phyloP scores from a whole-genome alignment of 2,888 invertebrate genomes.

The Ashinkailepas kermadecensis region DNA sequence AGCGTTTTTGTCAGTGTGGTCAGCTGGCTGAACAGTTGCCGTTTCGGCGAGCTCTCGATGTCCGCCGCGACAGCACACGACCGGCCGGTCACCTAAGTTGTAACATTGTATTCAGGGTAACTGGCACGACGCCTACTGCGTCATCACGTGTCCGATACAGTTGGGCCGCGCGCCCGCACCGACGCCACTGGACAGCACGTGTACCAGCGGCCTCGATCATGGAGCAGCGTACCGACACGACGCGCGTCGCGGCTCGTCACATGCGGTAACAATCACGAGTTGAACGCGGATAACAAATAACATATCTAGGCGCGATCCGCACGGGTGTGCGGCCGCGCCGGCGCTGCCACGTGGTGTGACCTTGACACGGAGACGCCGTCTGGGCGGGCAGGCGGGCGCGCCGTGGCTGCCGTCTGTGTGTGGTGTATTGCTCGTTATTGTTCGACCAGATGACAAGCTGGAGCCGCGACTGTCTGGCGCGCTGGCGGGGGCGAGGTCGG shows the following conservation, averaged over 20 bases:
- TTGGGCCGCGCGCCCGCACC: too few species aligned
- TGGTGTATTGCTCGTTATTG: background rate
- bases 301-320: background rate
- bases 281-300: background rate
- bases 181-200: too few species aligned
- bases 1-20: too few species aligned
- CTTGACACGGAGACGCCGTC: background rate
- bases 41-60: too few species aligned
- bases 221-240: too few species aligned
- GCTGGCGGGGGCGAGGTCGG: too few species aligned
- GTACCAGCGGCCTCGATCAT: too few species aligned
- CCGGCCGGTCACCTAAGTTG: background rate
- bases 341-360: too few species aligned
- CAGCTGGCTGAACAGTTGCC: too few species aligned
- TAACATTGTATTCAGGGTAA: conserved; percentile 8
- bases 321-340: background rate
- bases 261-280: background rate
- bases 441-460: too few species aligned
- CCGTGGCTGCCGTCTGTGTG: background rate
- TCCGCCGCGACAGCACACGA: background rate
- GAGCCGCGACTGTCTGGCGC: too few species aligned
- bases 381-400: background rate
- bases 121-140: background rate
- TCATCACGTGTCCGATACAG: too few species aligned
- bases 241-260: background rate